A percentile compares a stretch with the other conserved stretches of the same genome.
These are phyloP conservation scores for Drosophila fulvimacula DNA, from an alignment of 2,888 invertebrate genomes.

Conservation along the genomic window DNA sequence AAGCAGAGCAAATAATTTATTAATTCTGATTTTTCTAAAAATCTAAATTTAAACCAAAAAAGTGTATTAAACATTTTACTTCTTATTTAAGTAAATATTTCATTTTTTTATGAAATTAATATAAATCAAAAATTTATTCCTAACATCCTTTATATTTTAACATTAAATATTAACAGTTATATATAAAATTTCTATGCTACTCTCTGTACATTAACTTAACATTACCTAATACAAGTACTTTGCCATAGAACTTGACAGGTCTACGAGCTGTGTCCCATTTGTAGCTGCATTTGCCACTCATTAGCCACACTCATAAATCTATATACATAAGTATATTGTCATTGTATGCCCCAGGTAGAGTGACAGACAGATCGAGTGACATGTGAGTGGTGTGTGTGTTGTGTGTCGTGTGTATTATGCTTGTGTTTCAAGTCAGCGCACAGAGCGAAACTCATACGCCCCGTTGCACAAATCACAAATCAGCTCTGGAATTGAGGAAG, in stretches of 20 bases:
- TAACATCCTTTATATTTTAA: no score
- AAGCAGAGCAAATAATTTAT: no score
- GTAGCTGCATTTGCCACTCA: conserved; percentile 21
- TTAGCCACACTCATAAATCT: conserved; percentile 9
- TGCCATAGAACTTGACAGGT: background rate
- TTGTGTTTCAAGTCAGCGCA: conserved; percentile 36
- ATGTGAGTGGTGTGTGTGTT: conserved; percentile 16
- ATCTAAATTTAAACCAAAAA: no score
- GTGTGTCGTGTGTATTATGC: conserved; percentile 17
- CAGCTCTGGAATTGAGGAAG: conserved; percentile 36
- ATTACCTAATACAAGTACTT: background rate
- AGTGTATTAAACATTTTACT: no score
- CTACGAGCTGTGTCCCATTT: background rate
- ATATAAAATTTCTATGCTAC: background rate
- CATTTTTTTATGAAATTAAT: no score
- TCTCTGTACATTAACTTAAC: background rate
- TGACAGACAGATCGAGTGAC: conserved; percentile 40
- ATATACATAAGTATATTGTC: background rate
- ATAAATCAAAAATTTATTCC: no score
- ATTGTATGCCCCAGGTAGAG: conserved; percentile 7
- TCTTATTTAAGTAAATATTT: no score
- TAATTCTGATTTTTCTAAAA: no score
- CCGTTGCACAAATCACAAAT: conserved; percentile 58
- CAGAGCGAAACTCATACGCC: conserved; percentile 63
- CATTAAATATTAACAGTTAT: background rate